Evolutionary conservation across 2,113 vertebrate species (phyloP).

Genomic region (Rhagologus leucostigma): DNA sequence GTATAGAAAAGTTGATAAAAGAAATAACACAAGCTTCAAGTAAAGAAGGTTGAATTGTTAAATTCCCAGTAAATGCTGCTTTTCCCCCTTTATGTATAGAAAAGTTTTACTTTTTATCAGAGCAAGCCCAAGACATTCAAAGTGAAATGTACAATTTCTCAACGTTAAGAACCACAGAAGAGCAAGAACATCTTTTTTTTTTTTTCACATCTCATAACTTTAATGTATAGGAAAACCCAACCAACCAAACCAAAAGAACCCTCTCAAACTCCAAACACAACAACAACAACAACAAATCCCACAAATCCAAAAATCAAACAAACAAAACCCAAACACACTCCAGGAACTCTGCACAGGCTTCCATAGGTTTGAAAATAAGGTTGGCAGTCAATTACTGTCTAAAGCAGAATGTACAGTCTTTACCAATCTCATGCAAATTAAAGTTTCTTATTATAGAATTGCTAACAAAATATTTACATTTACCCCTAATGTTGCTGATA

Average conservation of each 20-base stretch:
- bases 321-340: background rate
- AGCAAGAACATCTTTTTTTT: background rate
- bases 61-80: slow-evolving; percentile 21
- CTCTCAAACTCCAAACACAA: background rate
- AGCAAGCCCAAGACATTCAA: background rate
- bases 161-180: background rate
- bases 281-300: background rate
- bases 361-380: background rate
- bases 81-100: background rate
- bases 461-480: background rate
- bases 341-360: background rate
- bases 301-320: background rate
- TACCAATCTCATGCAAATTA: background rate
- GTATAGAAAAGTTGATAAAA: slow-evolving; percentile 44
- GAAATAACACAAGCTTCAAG: slow-evolving; percentile 37
- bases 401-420: background rate
- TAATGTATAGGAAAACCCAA: background rate
- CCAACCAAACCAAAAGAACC: background rate
- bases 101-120: background rate
- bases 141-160: background rate
- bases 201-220: background rate
- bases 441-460: background rate
- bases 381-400: background rate
- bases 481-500: background rate
- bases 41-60: slow-evolving; percentile 43